Conservation (phyloP, 2,888 invertebrate genomes). For the Phanerotoma sp. region DNA sequence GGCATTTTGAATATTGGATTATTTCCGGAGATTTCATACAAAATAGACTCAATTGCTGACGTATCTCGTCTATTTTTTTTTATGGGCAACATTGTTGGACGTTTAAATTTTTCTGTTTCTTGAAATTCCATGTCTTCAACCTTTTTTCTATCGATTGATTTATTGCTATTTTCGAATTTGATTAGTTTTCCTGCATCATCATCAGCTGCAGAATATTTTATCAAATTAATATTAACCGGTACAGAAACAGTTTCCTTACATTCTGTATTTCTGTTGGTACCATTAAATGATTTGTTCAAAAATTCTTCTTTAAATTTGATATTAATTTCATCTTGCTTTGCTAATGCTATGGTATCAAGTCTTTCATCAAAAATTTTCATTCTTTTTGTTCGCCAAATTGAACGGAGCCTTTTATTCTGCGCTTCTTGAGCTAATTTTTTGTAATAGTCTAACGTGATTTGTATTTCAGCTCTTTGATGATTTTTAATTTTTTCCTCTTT, state of each 20-base stretch:
- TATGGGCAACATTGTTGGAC: constrained; percentile 1
- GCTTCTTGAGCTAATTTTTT: constrained; percentile 65
- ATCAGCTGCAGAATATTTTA: neutral
- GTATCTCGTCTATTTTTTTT: neutral
- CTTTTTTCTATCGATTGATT: neutral
- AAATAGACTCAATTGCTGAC: constrained; percentile 3
- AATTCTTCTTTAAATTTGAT: neutral
- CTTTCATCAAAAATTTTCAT: constrained; percentile 49
- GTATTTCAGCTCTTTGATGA: constrained; percentile 41
- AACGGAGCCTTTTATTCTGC: constrained; percentile 62
- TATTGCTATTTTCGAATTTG: constrained; percentile 6
- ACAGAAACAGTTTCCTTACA: no score
- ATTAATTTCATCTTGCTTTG: constrained; percentile 18
- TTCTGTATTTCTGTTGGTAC: neutral
- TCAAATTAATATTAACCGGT: neutral
- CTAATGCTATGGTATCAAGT: constrained; percentile 32
- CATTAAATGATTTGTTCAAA: neutral
- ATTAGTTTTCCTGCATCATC: neutral
- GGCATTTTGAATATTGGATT: constrained; percentile 1
- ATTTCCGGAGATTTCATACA: constrained; percentile 8
- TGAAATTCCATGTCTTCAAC: neutral
- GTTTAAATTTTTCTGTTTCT: neutral
- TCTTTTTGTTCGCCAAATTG: constrained; percentile 63
- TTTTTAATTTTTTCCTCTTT: constrained; percentile 42
- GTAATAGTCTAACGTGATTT: constrained; percentile 66